Base-by-base conservation (phyloP, 2,113 vertebrate species). In the Mugil cephalus region DNA sequence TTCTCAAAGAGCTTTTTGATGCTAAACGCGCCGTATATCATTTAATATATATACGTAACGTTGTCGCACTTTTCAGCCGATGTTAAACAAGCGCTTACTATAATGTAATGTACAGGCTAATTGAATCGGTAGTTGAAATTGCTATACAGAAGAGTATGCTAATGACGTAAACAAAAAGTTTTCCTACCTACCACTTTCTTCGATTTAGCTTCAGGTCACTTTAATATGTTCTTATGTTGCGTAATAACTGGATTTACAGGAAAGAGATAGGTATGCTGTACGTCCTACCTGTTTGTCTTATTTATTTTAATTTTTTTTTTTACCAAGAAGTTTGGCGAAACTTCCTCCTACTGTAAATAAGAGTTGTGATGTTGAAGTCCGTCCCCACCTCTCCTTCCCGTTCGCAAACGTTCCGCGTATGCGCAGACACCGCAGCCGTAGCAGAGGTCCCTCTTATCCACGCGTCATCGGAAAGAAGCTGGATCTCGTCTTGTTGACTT, bases 231-330 rank as follows among this genome's bases (percentile, higher is more conserved):
- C 11, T 4, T 15, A 53, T 10, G 53, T n/a, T n/a, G n/a, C n/a
- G n/a, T 5, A 30, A 11, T 0, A 68, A 53, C 71, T 40, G 40
- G 3, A 51, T 10, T 19, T 19, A 42, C 47, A 7, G 6, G 4
- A 65, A 34, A 15, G 6, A 51, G 17, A 6, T 5, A n/a, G 38
- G 30, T 42, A 36, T 36, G 15, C 4, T 36, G 30, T 36, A 9
- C 1, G 10, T 3, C 15, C 38, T 24, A 17, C 10, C 15, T 0
- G 21, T 60, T 3, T 0, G 7, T 1, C 6, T 2, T 1, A n/a
- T 1, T 3, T 0, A 46, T 48, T n/a, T n/a, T n/a, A n/a, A n/a
- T n/a, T n/a, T n/a, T n/a, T n/a, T n/a, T 30, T 30, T 30, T 30
- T 30, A 30, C 24, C 24, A 30, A 30, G 24, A 8, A 36, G 14